Percentiles rank a stretch among this genome's conserved stretches.
Evolutionary conservation across 2,888 invertebrate genomes (phyloP).

Genomic region (Shargacucullia verbasci): DNA sequence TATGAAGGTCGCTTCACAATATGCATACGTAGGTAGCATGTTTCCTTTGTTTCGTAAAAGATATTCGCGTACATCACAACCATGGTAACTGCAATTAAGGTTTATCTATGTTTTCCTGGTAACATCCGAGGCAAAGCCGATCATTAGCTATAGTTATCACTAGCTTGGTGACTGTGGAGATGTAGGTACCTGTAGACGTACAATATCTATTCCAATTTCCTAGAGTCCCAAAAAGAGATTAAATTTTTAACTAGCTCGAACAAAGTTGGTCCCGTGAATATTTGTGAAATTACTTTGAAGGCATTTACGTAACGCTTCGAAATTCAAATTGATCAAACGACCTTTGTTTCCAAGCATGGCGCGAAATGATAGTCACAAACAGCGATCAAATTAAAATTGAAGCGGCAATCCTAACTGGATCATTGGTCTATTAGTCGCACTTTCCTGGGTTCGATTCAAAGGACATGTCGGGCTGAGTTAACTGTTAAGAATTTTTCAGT

Average conservation of each 20-base stretch:
- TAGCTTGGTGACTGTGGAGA: too few relatives aligned
- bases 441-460: too few relatives aligned
- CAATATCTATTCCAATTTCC: neutral
- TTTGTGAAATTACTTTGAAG: conserved; percentile 6
- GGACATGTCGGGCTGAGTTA: too few relatives aligned
- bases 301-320: conserved; percentile 7
- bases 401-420: too few relatives aligned
- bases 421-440: too few relatives aligned
- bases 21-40: too few relatives aligned
- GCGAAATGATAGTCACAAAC: conserved; percentile 8
- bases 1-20: too few relatives aligned
- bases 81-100: conserved; percentile 5
- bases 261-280: too few relatives aligned
- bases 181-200: too few relatives aligned
- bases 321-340: conserved; percentile 33
- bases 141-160: neutral
- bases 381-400: conserved; percentile 8
- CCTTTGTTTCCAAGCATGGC: conserved; percentile 18
- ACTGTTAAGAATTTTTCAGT: too few relatives aligned
- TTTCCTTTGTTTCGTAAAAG: conserved; percentile 21
- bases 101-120: conserved; percentile 10
- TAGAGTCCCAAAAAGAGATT: neutral
- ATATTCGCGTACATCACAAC: conserved; percentile 24
- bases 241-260: neutral
- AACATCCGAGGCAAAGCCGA: neutral